phyloP scores from a whole-genome alignment of 1,140 invertebrate species.

The Micrasema longulum region DNA sequence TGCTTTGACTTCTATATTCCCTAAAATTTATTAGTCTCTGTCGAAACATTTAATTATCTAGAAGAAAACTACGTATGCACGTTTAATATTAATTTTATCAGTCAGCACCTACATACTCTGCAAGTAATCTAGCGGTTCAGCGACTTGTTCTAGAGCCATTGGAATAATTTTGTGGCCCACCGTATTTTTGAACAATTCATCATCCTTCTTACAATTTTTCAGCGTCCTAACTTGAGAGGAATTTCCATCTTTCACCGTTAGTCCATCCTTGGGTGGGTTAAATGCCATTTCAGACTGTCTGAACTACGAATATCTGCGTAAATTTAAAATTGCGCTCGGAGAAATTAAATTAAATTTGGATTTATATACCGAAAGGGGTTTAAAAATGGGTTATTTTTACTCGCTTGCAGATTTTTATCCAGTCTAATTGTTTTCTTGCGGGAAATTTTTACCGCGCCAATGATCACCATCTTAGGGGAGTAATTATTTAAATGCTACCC shows the following conservation, averaged over 20 bases:
- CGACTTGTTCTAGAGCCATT: too few species aligned
- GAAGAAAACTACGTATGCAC: too few species aligned
- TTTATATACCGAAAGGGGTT: constrained; percentile 47
- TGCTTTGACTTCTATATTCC: too few species aligned
- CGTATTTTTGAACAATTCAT: constrained; percentile 13
- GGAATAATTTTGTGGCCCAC: too few species aligned
- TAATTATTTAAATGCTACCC: constrained; percentile 54
- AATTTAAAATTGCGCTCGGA: constrained; percentile 46
- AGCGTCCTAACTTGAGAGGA: background rate
- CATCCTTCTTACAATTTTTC: too few species aligned
- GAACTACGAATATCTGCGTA: constrained; percentile 37
- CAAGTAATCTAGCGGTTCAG: too few species aligned
- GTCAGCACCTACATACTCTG: too few species aligned
- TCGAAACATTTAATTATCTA: too few species aligned
- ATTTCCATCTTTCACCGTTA: constrained; percentile 22
- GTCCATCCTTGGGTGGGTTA: constrained; percentile 4
- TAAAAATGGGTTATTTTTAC: constrained; percentile 53
- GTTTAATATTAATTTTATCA: too few species aligned
- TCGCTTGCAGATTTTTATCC: constrained; percentile 55
- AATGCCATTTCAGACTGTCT: constrained; percentile 10
- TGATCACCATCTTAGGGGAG: constrained; percentile 43
- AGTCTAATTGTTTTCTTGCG: constrained; percentile 55
- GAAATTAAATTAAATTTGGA: constrained; percentile 52
- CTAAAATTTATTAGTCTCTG: too few species aligned
- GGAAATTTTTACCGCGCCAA: constrained; percentile 51